phyloP scores from a whole-genome alignment of 2,113 vertebrate genomes.

The Lethenteron camtschaticum region DNA sequence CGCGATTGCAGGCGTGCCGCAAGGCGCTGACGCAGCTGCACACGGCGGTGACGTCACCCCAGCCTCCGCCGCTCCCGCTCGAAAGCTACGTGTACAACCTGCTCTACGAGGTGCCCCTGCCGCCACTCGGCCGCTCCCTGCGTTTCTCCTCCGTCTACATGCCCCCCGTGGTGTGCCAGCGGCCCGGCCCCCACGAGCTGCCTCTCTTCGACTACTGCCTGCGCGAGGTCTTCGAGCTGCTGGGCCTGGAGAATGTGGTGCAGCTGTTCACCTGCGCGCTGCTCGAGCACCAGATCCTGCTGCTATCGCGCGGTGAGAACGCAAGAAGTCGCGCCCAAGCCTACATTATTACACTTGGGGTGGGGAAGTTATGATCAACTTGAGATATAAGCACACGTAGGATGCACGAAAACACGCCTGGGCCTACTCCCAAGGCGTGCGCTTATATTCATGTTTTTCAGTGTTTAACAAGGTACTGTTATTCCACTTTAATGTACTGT shows the following conservation, averaged over 20 bases:
- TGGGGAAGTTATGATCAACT: too few relatives aligned
- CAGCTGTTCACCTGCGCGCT: conserved; percentile 94
- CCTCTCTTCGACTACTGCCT: conserved; percentile 81
- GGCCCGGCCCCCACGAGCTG: conserved; percentile 69
- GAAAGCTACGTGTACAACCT: conserved; percentile 97
- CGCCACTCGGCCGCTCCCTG: conserved; percentile 66
- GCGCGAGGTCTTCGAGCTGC: conserved; percentile 61
- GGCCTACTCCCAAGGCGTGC: too few relatives aligned
- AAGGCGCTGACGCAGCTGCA: conserved; percentile 72
- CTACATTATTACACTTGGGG: too few relatives aligned
- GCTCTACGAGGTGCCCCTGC: conserved; percentile 85
- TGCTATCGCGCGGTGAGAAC: conserved; percentile 93
- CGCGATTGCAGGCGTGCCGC: conserved; percentile 35
- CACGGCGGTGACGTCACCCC: conserved; percentile 63
- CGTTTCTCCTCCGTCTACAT: conserved; percentile 88
- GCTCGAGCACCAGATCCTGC: conserved; percentile 90
- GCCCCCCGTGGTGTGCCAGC: conserved; percentile 62
- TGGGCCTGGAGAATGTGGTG: conserved; percentile 82
- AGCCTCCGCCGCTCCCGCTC: conserved; percentile 70
- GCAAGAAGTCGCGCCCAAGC: background rate
- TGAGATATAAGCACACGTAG: too few relatives aligned
- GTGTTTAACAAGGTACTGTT: too few relatives aligned
- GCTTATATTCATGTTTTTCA: too few relatives aligned
- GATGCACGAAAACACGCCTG: too few relatives aligned
- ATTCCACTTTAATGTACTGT: too few relatives aligned